phyloP scores from a whole-genome alignment of 1,140 invertebrate genomes.

The Drosophila miranda region DNA sequence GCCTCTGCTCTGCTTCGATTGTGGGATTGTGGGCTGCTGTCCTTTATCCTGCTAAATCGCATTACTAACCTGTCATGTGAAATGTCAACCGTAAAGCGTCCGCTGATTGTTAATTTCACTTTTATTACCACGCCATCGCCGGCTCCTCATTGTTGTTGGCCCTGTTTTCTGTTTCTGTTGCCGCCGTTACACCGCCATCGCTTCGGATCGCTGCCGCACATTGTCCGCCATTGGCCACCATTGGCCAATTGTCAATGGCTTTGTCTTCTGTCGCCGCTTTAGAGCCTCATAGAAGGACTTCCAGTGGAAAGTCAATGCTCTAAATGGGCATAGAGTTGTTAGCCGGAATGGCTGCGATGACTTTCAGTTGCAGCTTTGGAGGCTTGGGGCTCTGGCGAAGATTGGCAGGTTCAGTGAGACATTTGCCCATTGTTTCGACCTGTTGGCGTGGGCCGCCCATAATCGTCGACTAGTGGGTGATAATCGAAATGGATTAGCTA shows the following conservation, averaged over 20 bases:
- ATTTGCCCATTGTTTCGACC: conserved; percentile 34
- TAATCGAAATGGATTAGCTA: conserved; percentile 26
- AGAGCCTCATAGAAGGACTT: conserved; percentile 27
- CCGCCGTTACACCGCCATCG: conserved; percentile 26
- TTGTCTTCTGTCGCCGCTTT: conserved; percentile 48
- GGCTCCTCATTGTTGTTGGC: conserved; percentile 11
- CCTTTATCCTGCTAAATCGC: conserved; percentile 82
- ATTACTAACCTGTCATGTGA: conserved; percentile 82
- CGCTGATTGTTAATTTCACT: conserved; percentile 82
- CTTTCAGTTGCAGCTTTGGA: conserved; percentile 41
- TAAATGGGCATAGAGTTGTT: conserved; percentile 53
- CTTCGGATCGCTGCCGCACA: conserved; percentile 25
- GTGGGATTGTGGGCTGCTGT: conserved; percentile 34
- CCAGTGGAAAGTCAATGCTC: conserved; percentile 24
- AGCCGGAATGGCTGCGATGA: conserved; percentile 12
- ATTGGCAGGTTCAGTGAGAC: conserved; percentile 23
- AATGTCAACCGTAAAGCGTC: conserved; percentile 82
- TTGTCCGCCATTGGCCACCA: conserved; percentile 47
- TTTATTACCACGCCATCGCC: conserved; percentile 61
- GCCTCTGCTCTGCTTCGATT: conserved; percentile 8
- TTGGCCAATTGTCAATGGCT: conserved; percentile 56
- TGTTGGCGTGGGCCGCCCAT: conserved; percentile 12
- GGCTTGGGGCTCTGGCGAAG: conserved; percentile 14
- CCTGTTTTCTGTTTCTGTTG: conserved; percentile 11
- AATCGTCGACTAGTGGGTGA: conserved; percentile 18